Evolutionary conservation across 2,797 vertebrate genomes (phyloP), one percentile per base, ranked within the genome.

Genomic region (Etheostoma perlongum): DNA sequence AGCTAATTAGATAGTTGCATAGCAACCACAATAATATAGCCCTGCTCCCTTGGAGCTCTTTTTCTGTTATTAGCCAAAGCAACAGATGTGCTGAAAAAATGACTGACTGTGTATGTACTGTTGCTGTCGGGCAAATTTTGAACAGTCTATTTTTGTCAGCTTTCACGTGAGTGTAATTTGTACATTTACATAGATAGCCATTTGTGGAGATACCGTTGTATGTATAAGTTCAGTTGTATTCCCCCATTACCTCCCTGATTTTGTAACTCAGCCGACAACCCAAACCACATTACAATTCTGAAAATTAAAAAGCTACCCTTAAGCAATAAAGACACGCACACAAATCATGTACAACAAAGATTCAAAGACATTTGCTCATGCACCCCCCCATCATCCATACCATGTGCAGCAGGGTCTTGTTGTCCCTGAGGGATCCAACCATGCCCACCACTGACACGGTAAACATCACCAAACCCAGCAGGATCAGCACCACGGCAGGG

Each of bases 361-460:
- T 33, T 18, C n/a, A 52, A 23, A 51, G 16, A 61, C 63, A 42
- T 49, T 44, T 25, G 40, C 4, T 40, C 11, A 55, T n/a, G 33
- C 1, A 6, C 47, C 46, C 10, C 3, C 55, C 55, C 18, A 21
- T 14, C 40, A 51, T 5, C 0, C 95, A 93, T 89, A 97, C 97
- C 92, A 85, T 95, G 92, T 96, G 96, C 57, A 97, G 93, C 83
- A 98, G 94, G 0, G 92, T 93, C 76, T 95, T 94, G 91, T 97
- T 98, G 94, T 98, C 97, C 66, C 97, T 85, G 27, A 98, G 95
- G 51, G 96, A 97, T n/a, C 97, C 97, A 1, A 98, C 93, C 95
- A 96, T 96, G 40, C 97, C 97, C 19, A 97, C 90, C 33, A 97
- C 90, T 0, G 97, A 97, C 77, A 98, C 96, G 0, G 93, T 92